phyloP scores from a whole-genome alignment of 64 coral and sea anemone species.

The Pocillopora verrucosa region DNA sequence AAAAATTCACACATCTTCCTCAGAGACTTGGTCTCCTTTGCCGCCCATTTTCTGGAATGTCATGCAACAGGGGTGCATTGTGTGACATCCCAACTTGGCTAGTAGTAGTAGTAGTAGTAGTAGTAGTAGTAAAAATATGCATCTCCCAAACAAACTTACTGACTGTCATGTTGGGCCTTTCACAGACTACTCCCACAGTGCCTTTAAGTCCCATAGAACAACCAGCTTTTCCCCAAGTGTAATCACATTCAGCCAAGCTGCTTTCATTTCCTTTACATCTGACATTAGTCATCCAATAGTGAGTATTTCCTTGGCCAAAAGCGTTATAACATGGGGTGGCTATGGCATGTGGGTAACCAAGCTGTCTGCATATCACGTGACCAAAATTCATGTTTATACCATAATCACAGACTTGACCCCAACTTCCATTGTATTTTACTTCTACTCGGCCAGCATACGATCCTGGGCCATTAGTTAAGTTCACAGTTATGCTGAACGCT shows the following conservation, averaged over 20 bases:
- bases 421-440: conserved; percentile 46
- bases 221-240: not conserved
- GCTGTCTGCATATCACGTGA: conserved; percentile 48
- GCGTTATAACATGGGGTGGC: conserved; percentile 39
- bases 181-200: conserved; percentile 30
- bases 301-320: not conserved
- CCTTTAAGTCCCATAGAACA: not conserved
- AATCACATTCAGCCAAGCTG: conserved; percentile 24
- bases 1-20: no score
- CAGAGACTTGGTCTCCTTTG: no score
- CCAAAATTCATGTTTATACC: conserved; percentile 10
- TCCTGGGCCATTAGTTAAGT: not conserved
- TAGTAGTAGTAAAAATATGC: no score
- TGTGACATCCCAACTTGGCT: no score
- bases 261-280: conserved; percentile 48
- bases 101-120: no score
- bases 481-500: conserved; percentile 4
- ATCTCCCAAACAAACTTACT: not conserved
- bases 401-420: conserved; percentile 39
- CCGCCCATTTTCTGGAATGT: no score
- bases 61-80: no score
- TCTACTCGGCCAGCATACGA: conserved; percentile 39
- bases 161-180: not conserved
- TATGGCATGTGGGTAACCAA: conserved; percentile 36
- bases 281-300: conserved; percentile 19